Base-by-base conservation (phyloP, 2,888 invertebrate species). In the Protonemura montana region DNA sequence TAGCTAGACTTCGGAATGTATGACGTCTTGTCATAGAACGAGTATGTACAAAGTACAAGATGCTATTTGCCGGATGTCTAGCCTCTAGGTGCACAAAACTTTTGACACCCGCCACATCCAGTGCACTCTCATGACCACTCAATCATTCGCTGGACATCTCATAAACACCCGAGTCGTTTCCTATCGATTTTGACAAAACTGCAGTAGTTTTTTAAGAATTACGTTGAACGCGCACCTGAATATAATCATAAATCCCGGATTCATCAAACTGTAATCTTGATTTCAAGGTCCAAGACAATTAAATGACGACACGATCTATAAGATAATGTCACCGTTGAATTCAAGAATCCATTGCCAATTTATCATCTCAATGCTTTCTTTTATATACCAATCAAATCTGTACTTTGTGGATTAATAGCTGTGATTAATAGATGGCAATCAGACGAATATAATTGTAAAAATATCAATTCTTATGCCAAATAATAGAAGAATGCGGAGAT, bases 281-380 rank as follows among this genome's bases (percentile, higher is more conserved):
- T 59, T 59, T 59, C 59, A 59, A 59, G 59, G 59, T 59, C 59
- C 21, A 59, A 59, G 21, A 59, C 59, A 59, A 59, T 59, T 59
- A 59, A 59, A 59, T 59, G 59, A 59, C 59, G 59, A 59, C 59
- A 7, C 13, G 16, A 21, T 59, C 59, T 10, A 59, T 59, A 59
- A n/a, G 59, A 59, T 59, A 59, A 13, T 59, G 59, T 59, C 59
- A 59, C 59, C 3, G 59, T 3, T 59, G 59, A 59, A 59, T 59
- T 59, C 59, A 59, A 59, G 59, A 59, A 59, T 59, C 21, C 59
- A 59, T 59, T 59, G 59, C 59, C 59, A 59, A 59, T 59, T 59
- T 59, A 59, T 59, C 59, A 59, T 59, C 59, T 10, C 59, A 21
- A 59, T 59, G 59, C 59, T 59, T 59, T 59, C 59, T 59, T 59